phyloP scores from a whole-genome alignment of 2,888 invertebrate species.

The Altica lythri region DNA sequence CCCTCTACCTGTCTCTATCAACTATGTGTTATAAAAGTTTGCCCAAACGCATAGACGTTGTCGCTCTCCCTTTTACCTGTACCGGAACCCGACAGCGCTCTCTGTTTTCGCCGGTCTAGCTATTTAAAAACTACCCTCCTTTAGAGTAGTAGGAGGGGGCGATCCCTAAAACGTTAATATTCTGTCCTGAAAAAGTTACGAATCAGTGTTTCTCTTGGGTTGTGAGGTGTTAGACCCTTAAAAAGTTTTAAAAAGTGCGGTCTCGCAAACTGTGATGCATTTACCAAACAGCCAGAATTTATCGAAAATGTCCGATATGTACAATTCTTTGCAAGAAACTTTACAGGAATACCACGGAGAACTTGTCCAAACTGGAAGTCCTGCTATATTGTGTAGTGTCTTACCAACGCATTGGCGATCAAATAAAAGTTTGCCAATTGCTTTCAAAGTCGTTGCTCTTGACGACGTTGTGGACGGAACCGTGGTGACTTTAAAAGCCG shows the following conservation, averaged over 20 bases:
- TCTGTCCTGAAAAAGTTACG: conserved; percentile 55
- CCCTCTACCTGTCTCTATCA: conserved; percentile 36
- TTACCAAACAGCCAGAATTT: conserved; percentile 63
- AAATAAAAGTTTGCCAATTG: conserved; percentile 95
- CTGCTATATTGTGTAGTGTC: conserved; percentile 91
- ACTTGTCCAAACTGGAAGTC: conserved; percentile 91
- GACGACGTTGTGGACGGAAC: conserved; percentile 96
- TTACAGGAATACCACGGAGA: conserved; percentile 91
- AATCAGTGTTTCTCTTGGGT: conserved; percentile 42
- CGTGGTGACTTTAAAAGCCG: conserved; percentile 89
- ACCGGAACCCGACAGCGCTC: conserved; percentile 32
- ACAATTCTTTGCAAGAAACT: conserved; percentile 75
- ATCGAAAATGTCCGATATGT: conserved; percentile 74
- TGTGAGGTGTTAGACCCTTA: conserved; percentile 32
- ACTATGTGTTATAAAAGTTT: conserved; percentile 54
- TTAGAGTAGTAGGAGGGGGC: conserved; percentile 52
- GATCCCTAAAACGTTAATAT: conserved; percentile 48
- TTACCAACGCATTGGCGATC: conserved; percentile 96
- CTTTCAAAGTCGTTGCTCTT: conserved; percentile 93
- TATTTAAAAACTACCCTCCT: conserved; percentile 60
- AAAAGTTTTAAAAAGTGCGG: conserved; percentile 29
- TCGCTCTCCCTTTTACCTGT: conserved; percentile 30
- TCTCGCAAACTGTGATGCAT: conserved; percentile 61
- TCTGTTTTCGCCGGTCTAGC: conserved; percentile 49
- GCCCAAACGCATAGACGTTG: conserved; percentile 47